phyloP scores from a whole-genome alignment of 2,797 vertebrate species.

The Chelidonichthys spinosus region DNA sequence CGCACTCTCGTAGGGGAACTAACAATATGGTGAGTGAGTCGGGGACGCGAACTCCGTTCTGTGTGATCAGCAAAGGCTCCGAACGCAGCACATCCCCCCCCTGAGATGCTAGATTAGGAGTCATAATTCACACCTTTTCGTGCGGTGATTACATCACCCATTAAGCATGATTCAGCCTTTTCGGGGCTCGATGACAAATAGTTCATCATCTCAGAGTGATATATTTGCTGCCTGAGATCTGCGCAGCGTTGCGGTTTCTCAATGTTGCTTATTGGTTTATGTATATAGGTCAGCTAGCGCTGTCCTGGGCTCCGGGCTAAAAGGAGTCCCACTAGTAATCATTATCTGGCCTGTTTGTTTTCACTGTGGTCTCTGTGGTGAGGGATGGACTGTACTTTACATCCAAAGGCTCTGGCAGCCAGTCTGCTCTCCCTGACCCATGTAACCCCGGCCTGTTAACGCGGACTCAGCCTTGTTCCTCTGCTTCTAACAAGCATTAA shows the following conservation, averaged over 20 bases:
- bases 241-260: conserved; percentile 23
- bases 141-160: conserved; percentile 65
- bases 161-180: conserved; percentile 65
- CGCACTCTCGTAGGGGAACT: conserved; percentile 41
- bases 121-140: conserved; percentile 60
- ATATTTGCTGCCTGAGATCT: conserved; percentile 39
- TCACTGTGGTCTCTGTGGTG: conserved; percentile 49
- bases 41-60: conserved; percentile 42
- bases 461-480: conserved; percentile 42
- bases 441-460: conserved; percentile 56
- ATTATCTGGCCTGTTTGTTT: conserved; percentile 71
- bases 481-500: conserved; percentile 76
- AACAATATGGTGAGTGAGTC: conserved; percentile 40
- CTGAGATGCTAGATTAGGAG: conserved; percentile 33
- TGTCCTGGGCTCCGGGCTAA: conserved; percentile 39
- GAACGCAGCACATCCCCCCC: conserved; percentile 23
- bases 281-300: conserved; percentile 46
- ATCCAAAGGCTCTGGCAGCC: conserved; percentile 48
- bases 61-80: conserved; percentile 61
- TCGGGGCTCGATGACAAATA: conserved; percentile 56
- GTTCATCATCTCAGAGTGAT: conserved; percentile 54
- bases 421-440: conserved; percentile 59
- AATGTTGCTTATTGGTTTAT: conserved; percentile 47
- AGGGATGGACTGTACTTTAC: conserved; percentile 51
- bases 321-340: conserved; percentile 60